These are phyloP conservation scores for Porites lobata DNA, from an alignment of 92 coral and sea anemone species.

Conservation along the genomic window DNA sequence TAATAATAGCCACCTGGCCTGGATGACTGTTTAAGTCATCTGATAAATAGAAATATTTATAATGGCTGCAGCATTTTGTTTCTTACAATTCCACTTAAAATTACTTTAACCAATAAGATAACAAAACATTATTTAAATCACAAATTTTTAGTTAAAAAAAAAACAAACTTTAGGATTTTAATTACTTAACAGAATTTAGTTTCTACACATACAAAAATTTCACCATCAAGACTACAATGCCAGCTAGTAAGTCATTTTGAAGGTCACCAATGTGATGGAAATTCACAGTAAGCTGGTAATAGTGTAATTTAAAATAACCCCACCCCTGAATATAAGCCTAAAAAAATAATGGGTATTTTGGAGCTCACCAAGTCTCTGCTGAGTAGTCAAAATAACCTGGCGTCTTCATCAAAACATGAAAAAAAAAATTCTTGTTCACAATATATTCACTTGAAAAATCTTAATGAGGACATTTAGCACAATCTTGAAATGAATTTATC, in stretches of 20 bases:
- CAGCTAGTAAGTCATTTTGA: neutral
- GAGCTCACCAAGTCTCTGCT: too few species aligned
- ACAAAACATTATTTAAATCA: conserved; percentile 1
- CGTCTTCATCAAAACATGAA: too few species aligned
- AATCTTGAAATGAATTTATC: too few species aligned
- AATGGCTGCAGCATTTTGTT: neutral
- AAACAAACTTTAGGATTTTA: neutral
- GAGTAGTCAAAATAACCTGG: too few species aligned
- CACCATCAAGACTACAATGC: too few species aligned
- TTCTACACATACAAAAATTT: too few species aligned
- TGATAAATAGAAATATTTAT: conserved; percentile 1
- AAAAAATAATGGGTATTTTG: neutral
- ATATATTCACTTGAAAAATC: too few species aligned
- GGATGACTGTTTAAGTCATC: conserved; percentile 27
- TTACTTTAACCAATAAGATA: neutral
- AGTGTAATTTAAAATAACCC: neutral
- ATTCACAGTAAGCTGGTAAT: neutral
- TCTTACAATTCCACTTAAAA: conserved; percentile 12
- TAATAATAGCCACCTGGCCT: conserved; percentile 35
- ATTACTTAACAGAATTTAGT: conserved; percentile 16
- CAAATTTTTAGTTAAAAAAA: neutral
- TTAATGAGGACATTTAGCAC: too few species aligned
- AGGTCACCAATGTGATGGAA: conserved; percentile 3
- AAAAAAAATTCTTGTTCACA: too few species aligned
- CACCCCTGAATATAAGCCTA: too few species aligned